Evolutionary conservation across 2,113 vertebrate species (phyloP).

Genomic region (Larimichthys polyactis): DNA sequence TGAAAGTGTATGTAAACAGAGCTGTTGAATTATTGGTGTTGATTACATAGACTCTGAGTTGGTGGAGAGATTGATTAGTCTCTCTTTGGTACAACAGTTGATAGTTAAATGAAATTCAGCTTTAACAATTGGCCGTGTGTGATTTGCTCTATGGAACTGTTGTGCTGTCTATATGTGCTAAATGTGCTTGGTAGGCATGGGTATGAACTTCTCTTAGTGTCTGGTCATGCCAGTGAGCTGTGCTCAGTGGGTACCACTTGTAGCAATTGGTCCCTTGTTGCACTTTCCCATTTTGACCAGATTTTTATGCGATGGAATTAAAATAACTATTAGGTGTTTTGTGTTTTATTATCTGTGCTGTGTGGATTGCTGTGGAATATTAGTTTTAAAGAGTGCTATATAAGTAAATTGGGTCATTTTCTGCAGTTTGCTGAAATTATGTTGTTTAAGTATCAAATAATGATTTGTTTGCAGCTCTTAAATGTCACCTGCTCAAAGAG

Average conservation of each 20-base stretch:
- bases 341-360: no score
- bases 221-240: background rate
- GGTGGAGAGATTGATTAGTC: constrained; percentile 42
- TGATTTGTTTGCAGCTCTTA: background rate
- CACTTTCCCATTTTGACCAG: background rate
- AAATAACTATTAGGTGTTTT: no score
- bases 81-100: constrained; percentile 38
- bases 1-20: constrained; percentile 69
- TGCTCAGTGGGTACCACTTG: background rate
- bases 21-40: constrained; percentile 64
- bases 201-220: background rate
- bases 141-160: background rate
- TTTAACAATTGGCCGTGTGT: background rate
- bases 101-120: constrained; percentile 44
- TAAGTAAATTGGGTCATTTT: no score
- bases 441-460: background rate
- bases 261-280: background rate
- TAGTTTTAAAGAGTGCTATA: no score
- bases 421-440: no score
- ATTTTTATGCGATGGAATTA: no score
- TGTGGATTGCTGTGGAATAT: no score
- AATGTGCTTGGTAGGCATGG: background rate
- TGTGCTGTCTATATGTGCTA: background rate
- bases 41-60: constrained; percentile 54
- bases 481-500: background rate